A percentile compares a stretch with the other conserved stretches of the same genome.
phyloP scores from a whole-genome alignment of 2,113 vertebrate species.

The zebrafish (Danio rerio) region GRCz12tu NC_133180.1:41440001-41440500 shows the following conservation, averaged over 20 bases:
- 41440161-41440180: slow-evolving; percentile 97
- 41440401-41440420: background rate
- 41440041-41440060: slow-evolving; percentile 16
- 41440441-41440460: background rate
- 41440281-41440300: slow-evolving; percentile 39
- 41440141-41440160: slow-evolving; percentile 94
- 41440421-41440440: background rate
- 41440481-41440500: slow-evolving; percentile 24
- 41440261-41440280: slow-evolving; percentile 47
- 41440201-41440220: slow-evolving; percentile 89
- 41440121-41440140: slow-evolving; percentile 86
- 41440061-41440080: slow-evolving; percentile 42
- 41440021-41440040: slow-evolving; percentile 13
- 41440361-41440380: background rate
- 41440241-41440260: slow-evolving; percentile 50
- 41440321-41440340: background rate
- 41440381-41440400: background rate
- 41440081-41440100: slow-evolving; percentile 67
- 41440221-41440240: slow-evolving; percentile 56
- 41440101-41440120: slow-evolving; percentile 93
- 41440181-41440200: slow-evolving; percentile 95
- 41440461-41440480: slow-evolving; percentile 19
- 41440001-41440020: slow-evolving; percentile 29
- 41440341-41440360: slow-evolving; percentile 2
- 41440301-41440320: background rate